Evolutionary conservation across 2,888 invertebrate species (phyloP).

Genomic region (Priocnemis perturbator): DNA sequence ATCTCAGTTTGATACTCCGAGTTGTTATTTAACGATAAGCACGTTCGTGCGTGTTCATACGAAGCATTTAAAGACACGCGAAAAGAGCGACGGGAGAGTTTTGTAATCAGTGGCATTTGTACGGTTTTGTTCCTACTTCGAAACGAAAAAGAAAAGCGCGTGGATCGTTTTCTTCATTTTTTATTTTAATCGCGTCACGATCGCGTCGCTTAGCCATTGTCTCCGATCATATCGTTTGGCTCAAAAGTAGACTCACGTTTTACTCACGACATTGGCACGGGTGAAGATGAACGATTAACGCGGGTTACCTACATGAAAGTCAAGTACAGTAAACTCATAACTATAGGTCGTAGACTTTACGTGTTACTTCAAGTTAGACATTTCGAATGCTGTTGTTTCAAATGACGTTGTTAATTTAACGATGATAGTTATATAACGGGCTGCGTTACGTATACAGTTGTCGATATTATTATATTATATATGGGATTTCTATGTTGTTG

Average conservation of each 20-base stretch:
- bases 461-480: too few species aligned
- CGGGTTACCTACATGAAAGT: not conserved
- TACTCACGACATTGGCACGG: too few species aligned
- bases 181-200: too few species aligned
- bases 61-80: conserved; percentile 54
- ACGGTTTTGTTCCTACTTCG: conserved; percentile 58
- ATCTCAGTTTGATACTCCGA: conserved; percentile 58
- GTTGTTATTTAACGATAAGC: conserved; percentile 42
- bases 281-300: not conserved
- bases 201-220: too few species aligned
- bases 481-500: too few species aligned
- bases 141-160: conserved; percentile 11
- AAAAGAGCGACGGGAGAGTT: conserved; percentile 32
- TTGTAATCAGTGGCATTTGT: conserved; percentile 42
- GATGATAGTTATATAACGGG: too few species aligned
- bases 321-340: not conserved
- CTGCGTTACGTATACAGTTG: too few species aligned
- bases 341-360: not conserved
- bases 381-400: too few species aligned
- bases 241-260: too few species aligned
- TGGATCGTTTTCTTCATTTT: too few species aligned
- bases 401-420: too few species aligned
- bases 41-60: conserved; percentile 46
- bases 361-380: not conserved
- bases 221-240: too few species aligned